Conservation (phyloP, 2,888 invertebrate species). For the Sarcophaga carnaria region DNA sequence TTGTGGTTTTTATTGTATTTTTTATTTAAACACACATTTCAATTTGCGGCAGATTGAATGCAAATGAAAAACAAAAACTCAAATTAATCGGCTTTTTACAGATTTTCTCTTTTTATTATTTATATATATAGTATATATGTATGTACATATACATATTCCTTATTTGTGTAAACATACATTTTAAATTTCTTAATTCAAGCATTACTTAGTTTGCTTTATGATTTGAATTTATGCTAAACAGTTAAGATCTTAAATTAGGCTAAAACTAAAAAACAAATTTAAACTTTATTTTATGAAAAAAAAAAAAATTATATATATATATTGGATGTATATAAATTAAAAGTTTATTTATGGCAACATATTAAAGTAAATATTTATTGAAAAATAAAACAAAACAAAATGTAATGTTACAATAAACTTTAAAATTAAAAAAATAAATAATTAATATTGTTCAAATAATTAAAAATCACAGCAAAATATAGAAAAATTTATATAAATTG, state of each 20-base stretch:
- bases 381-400: not conserved
- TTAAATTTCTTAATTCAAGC: constrained; percentile 53
- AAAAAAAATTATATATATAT: not conserved
- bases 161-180: constrained; percentile 61
- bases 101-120: constrained; percentile 6
- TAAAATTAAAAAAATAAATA: too few relatives aligned
- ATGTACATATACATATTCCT: not conserved
- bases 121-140: not conserved
- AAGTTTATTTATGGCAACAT: constrained; percentile 58
- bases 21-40: too few relatives aligned
- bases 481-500: constrained; percentile 1
- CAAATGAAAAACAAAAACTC: too few relatives aligned
- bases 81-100: not conserved
- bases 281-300: constrained; percentile 18
- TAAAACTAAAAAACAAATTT: constrained; percentile 49
- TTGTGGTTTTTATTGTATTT: too few relatives aligned
- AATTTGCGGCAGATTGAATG: too few relatives aligned
- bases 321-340: constrained; percentile 32
- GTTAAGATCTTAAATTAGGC: constrained; percentile 51
- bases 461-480: constrained; percentile 52
- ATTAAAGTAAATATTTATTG: constrained; percentile 15
- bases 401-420: too few relatives aligned
- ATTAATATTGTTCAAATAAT: constrained; percentile 17
- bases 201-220: constrained; percentile 35
- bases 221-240: constrained; percentile 57